A percentile compares a stretch with the other conserved stretches of the same genome.
Conservation (phyloP, 2,888 invertebrate genomes). For the Drosophila borborema region DNA sequence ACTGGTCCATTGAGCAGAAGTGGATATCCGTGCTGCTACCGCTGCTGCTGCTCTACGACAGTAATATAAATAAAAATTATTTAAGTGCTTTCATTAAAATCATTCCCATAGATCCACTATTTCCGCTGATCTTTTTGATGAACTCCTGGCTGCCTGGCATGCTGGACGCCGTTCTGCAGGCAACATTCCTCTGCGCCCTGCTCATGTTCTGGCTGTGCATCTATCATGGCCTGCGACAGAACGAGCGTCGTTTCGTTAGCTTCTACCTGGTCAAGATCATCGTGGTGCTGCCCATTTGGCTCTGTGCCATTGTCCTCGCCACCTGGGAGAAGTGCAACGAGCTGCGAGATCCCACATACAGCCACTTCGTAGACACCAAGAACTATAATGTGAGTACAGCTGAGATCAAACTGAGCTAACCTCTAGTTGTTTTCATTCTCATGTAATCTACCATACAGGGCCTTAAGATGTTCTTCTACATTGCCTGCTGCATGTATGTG, state of each 20-base stretch:
- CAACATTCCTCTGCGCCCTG: slow-evolving; percentile 94
- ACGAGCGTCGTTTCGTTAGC: slow-evolving; percentile 92
- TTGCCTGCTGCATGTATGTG: slow-evolving; percentile 93
- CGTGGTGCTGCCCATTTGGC: slow-evolving; percentile 94
- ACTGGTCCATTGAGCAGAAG: slow-evolving; percentile 99
- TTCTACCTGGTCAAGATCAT: slow-evolving; percentile 97
- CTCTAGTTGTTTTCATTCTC: background rate
- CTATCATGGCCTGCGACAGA: slow-evolving; percentile 97
- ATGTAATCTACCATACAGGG: slow-evolving; percentile 87
- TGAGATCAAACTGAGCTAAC: background rate
- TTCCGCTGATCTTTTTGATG: slow-evolving; percentile 94
- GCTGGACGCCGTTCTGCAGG: slow-evolving; percentile 95
- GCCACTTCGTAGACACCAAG: slow-evolving; percentile 93
- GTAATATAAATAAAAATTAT: slow-evolving; percentile 87
- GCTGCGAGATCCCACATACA: slow-evolving; percentile 95
- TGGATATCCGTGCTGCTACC: slow-evolving; percentile 97
- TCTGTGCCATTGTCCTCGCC: slow-evolving; percentile 93
- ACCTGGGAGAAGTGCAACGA: slow-evolving; percentile 96
- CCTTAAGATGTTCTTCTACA: slow-evolving; percentile 95
- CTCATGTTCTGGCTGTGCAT: slow-evolving; percentile 97
- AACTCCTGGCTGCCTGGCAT: slow-evolving; percentile 97
- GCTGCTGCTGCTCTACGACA: slow-evolving; percentile 94
- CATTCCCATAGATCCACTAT: slow-evolving; percentile 92
- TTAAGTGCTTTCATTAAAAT: background rate
- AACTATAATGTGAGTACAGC: slow-evolving; percentile 90